phyloP scores from a whole-genome alignment of 2,888 invertebrate genomes.

The Podabrus alpinus region DNA sequence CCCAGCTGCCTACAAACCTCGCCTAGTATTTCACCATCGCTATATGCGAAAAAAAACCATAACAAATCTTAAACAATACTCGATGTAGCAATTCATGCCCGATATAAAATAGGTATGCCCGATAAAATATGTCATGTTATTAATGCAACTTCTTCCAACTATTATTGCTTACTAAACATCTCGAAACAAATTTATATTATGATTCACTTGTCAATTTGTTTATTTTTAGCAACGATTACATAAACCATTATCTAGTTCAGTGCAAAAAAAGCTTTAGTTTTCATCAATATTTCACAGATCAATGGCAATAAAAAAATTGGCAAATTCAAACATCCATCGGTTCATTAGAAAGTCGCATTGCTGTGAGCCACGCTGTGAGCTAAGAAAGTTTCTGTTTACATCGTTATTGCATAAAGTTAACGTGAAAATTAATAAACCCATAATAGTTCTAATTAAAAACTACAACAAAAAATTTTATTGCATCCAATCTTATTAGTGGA shows the following conservation, averaged over 20 bases:
- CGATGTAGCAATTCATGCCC: background rate
- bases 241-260: background rate
- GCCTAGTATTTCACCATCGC: constrained; percentile 39
- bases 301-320: constrained; percentile 2
- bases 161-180: background rate
- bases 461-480: background rate
- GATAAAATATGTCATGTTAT: background rate
- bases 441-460: background rate
- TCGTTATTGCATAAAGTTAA: background rate
- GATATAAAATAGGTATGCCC: background rate
- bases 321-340: constrained; percentile 3
- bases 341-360: constrained; percentile 13
- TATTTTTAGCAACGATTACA: background rate
- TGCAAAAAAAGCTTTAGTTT: background rate
- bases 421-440: background rate
- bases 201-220: background rate
- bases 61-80: constrained; percentile 30
- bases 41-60: constrained; percentile 26
- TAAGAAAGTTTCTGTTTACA: constrained; percentile 5
- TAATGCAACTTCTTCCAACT: background rate
- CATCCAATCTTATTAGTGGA: background rate
- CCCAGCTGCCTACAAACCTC: constrained; percentile 44
- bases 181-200: background rate
- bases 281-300: background rate
- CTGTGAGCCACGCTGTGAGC: background rate